These are phyloP conservation scores for Atlantisia rogersi DNA, from an alignment of 2,113 vertebrate genomes.

Conservation along the genomic window DNA sequence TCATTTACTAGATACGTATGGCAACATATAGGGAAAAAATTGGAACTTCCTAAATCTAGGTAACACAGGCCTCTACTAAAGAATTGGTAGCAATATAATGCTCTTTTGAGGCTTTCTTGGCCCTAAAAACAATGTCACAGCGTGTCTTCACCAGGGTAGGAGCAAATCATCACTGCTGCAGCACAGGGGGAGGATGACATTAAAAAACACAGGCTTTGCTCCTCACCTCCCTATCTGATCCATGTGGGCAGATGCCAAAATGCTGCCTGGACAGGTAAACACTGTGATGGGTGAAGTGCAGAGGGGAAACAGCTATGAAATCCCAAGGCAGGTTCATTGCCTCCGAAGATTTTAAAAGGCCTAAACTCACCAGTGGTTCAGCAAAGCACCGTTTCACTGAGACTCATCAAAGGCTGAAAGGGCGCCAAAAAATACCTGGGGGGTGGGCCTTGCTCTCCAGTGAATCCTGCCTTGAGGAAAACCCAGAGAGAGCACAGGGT, in stretches of 20 bases:
- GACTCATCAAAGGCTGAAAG: neutral
- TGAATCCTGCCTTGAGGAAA: neutral
- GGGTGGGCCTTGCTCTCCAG: neutral
- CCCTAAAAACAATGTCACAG: neutral
- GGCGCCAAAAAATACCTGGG: neutral
- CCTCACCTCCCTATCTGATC: neutral
- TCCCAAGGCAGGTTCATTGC: neutral
- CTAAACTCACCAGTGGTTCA: neutral
- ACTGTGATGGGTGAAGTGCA: accelerated
- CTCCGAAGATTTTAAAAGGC: neutral
- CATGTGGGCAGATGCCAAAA: neutral
- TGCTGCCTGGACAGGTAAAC: neutral
- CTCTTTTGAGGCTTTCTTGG: neutral
- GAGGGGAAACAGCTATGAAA: neutral
- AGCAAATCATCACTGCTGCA: neutral
- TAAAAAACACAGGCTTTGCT: neutral
- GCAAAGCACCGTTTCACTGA: neutral
- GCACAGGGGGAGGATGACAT: neutral
- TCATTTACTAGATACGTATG: neutral
- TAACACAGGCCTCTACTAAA: neutral
- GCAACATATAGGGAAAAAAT: neutral
- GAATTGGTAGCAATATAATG: neutral
- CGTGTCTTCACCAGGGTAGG: neutral
- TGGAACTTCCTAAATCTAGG: neutral
- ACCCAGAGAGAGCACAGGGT: neutral